phyloP scores from a whole-genome alignment of 1,140 invertebrate genomes.

The Asbolus verrucosus region DNA sequence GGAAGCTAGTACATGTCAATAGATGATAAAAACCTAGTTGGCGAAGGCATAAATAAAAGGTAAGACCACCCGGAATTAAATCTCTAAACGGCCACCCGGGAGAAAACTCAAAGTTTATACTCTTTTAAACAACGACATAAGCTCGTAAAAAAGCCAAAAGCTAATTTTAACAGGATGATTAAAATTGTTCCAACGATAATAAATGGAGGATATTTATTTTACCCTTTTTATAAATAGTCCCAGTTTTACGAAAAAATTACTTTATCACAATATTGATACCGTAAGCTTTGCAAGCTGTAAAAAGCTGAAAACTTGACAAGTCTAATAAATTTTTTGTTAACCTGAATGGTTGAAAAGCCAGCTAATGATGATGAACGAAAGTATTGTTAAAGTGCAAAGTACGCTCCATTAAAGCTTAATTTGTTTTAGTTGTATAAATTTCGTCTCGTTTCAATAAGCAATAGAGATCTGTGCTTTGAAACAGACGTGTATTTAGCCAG shows the following conservation, averaged over 20 bases:
- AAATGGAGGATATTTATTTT: no score
- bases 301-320: background rate
- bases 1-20: background rate
- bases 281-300: background rate
- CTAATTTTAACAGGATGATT: no score
- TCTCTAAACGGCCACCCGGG: background rate
- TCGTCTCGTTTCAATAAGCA: conserved; percentile 10
- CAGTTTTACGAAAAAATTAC: no score
- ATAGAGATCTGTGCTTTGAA: conserved; percentile 6
- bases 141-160: no score
- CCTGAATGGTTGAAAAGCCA: background rate
- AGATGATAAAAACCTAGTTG: background rate
- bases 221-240: no score
- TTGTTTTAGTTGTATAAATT: conserved; percentile 18
- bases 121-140: no score
- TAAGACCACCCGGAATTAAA: background rate
- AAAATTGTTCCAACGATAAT: no score
- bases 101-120: no score
- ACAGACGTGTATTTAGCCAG: conserved; percentile 38
- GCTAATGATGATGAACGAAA: conserved; percentile 10
- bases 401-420: conserved; percentile 6
- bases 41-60: background rate
- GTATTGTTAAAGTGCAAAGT: conserved; percentile 21
- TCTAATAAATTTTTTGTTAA: background rate
- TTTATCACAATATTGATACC: no score